Evolutionary conservation across 2,888 invertebrate species (phyloP), one percentile per base, ranked within the genome.

Genomic region (Tuta absoluta): DNA sequence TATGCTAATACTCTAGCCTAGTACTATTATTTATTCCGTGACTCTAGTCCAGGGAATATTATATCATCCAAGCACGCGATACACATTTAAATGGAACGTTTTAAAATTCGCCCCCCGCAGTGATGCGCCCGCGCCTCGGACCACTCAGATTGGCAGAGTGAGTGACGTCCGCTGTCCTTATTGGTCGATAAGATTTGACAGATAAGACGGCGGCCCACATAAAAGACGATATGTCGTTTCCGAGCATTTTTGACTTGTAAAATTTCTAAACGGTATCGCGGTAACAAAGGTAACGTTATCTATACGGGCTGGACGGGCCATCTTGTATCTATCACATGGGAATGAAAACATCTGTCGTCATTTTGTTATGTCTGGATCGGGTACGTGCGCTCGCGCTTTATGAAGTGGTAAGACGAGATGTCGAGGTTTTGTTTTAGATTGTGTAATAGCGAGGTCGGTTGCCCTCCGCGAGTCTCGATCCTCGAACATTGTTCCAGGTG

Each of bases 131-230:
- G 86, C 84, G 76, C 73, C 72, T 70, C 77, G 75, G 75, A 63
- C 63, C 49, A 33, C 78, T 82, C 84, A 81, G 89, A 90, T 90
- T 87, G 88, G 88, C 90, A 87, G 85, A 84, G 80, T 87, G 91
- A 91, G 89, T 91, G 91, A 91, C 91, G 90, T 88, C 77, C 80
- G 84, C 90, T 82, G 88, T 89, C 90, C 90, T 85, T 89, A 89
- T 89, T 86, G 89, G 89, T 84, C 85, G 91, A 91, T 91, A 86
- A 91, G 91, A 91, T 91, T 82, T 86, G 86, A 87, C 85, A 81
- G 90, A 89, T 90, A 90, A 89, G 79, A 79, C 73, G 78, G 86
- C 88, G 88, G 86, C 80, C 76, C 82, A 86, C 84, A 84, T 90
- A 83, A 89, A 88, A 91, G 88, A 81, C 77, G 81, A 85, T 84